These are phyloP conservation scores for Anolis carolinensis DNA, from an alignment of 2,113 vertebrate genomes.

Conservation along the genomic window DNA sequence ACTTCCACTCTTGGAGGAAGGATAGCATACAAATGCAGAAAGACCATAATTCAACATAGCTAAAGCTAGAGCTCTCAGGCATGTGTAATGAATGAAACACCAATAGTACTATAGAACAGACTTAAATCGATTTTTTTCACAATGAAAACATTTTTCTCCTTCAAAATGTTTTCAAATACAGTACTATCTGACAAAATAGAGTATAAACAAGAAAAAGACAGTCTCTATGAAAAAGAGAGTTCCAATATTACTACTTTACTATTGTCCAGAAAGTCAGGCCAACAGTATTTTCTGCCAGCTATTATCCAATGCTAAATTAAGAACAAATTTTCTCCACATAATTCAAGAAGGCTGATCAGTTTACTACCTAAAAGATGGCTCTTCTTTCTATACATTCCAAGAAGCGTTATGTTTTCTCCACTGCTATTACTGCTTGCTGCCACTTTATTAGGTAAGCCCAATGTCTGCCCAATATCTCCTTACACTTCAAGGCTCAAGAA, in stretches of 20 bases:
- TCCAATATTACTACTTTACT: neutral
- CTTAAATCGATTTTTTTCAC: neutral
- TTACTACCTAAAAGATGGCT: neutral
- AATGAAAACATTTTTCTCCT: neutral
- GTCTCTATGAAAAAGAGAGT: neutral
- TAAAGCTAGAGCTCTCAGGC: neutral
- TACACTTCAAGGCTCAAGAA: conserved; percentile 54
- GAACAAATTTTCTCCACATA: neutral
- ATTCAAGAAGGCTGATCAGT: neutral
- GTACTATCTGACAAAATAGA: neutral
- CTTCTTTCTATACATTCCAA: conserved; percentile 14
- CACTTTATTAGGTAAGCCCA: conserved; percentile 50
- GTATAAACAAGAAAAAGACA: neutral
- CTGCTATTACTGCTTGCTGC: conserved; percentile 28
- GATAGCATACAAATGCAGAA: too few species aligned
- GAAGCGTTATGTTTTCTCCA: conserved; percentile 19
- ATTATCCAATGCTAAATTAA: neutral
- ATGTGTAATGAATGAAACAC: neutral
- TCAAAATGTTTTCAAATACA: neutral
- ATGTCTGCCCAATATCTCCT: conserved; percentile 49
- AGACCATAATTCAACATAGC: neutral
- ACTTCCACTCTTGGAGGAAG: neutral
- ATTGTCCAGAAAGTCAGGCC: neutral
- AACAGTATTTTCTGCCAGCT: neutral
- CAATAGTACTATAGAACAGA: neutral